These are phyloP conservation scores for Myiotriccus ornatus DNA, from an alignment of 2,797 vertebrate species.

Conservation along the genomic window DNA sequence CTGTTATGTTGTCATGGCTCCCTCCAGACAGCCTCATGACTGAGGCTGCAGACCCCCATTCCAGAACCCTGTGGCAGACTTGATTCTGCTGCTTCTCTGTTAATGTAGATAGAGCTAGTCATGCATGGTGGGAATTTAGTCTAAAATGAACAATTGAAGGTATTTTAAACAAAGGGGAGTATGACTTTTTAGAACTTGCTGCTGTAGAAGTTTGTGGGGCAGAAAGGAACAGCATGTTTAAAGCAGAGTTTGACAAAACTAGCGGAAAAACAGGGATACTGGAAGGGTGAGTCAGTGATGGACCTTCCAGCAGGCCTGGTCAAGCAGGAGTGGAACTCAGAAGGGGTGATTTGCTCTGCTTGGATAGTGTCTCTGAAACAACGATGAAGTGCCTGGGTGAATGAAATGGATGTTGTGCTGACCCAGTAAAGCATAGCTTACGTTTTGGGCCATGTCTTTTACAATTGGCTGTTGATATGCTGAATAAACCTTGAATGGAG, in stretches of 20 bases:
- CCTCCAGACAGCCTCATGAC: not conserved
- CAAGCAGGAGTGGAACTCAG: not conserved
- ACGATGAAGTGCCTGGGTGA: not conserved
- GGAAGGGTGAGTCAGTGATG: not conserved
- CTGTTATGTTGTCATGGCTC: fast-evolving
- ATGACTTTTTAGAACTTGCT: not conserved
- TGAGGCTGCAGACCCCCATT: not conserved
- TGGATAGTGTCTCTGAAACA: not conserved
- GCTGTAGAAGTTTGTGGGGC: not conserved
- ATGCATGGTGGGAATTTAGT: not conserved
- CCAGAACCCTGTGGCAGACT: not conserved
- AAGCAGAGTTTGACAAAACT: not conserved
- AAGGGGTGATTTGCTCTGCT: not conserved
- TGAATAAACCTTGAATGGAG: not conserved
- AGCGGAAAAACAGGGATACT: not conserved
- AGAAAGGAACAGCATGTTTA: not conserved
- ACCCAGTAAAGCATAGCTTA: not conserved
- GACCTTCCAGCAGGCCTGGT: not conserved
- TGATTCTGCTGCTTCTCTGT: not conserved
- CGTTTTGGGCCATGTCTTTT: not conserved
- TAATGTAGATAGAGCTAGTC: not conserved
- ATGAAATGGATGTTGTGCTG: not conserved
- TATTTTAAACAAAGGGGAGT: not conserved
- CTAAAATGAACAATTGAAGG: not conserved
- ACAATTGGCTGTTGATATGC: not conserved